Evolutionary conservation across 2,113 vertebrate species (phyloP).

Genomic region (human): DNA sequence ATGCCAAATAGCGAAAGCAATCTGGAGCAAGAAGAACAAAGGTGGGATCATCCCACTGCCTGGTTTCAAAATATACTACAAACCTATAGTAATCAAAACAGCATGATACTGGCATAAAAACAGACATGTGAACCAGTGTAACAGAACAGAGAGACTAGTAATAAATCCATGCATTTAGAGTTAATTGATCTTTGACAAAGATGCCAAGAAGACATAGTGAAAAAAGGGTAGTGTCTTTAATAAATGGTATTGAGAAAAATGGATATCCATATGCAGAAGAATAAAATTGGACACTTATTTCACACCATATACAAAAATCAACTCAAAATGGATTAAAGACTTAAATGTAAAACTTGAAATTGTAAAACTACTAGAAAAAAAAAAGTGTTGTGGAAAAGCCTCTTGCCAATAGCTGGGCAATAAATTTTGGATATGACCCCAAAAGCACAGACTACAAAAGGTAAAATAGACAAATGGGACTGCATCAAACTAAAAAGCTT

Average conservation of each 20-base stretch:
- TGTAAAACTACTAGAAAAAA: not conserved
- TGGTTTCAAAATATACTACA: not conserved
- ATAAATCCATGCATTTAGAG: not conserved
- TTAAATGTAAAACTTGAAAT: not conserved
- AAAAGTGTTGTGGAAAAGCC: not conserved
- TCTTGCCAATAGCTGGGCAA: not conserved
- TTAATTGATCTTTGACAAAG: not conserved
- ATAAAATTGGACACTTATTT: not conserved
- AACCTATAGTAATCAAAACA: not conserved
- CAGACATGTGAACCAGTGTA: not conserved
- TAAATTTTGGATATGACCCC: not conserved
- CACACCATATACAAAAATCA: not conserved
- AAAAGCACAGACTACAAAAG: not conserved
- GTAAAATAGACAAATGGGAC: not conserved
- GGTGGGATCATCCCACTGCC: rapidly evolving
- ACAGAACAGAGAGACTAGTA: not conserved
- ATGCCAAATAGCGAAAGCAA: not conserved
- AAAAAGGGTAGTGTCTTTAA: not conserved
- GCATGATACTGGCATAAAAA: not conserved
- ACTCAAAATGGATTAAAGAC: not conserved
- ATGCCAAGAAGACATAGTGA: not conserved
- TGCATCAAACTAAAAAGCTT: not conserved
- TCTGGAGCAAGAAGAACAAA: not conserved
- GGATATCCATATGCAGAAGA: not conserved
- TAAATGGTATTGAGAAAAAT: not conserved